Evolutionary conservation across 2,113 vertebrate genomes (phyloP).

Genomic region (Phylloscopus whistleri): DNA sequence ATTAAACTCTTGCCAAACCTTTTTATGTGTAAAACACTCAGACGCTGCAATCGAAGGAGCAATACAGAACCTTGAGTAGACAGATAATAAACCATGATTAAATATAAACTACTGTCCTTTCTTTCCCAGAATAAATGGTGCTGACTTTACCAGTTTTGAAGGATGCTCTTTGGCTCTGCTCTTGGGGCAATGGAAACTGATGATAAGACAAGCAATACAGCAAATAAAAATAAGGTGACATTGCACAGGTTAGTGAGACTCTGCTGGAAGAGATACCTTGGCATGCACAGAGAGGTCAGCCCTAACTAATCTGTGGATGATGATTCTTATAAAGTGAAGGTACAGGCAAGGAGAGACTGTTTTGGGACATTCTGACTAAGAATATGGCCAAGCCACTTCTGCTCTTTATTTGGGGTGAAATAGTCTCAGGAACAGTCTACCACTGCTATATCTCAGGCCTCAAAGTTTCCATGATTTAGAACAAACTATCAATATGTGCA

Average conservation of each 20-base stretch:
- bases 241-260: not conserved
- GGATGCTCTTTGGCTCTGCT: not conserved
- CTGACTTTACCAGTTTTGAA: not conserved
- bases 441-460: not conserved
- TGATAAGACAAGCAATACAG: not conserved
- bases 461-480: not conserved
- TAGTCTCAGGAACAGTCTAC: not conserved
- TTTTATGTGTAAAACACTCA: not conserved
- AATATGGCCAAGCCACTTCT: not conserved
- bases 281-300: not conserved
- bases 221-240: not conserved
- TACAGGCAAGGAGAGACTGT: not conserved
- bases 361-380: not conserved
- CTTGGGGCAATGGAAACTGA: not conserved
- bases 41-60: not conserved
- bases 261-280: not conserved
- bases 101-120: not conserved
- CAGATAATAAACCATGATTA: conserved; percentile 17
- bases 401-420: not conserved
- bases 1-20: not conserved
- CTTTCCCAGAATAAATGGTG: not conserved
- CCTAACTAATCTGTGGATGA: not conserved
- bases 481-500: not conserved
- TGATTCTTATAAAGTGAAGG: not conserved
- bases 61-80: not conserved